phyloP scores from a whole-genome alignment of 2,113 vertebrate genomes.

The Pseudorectes ferrugineus region DNA sequence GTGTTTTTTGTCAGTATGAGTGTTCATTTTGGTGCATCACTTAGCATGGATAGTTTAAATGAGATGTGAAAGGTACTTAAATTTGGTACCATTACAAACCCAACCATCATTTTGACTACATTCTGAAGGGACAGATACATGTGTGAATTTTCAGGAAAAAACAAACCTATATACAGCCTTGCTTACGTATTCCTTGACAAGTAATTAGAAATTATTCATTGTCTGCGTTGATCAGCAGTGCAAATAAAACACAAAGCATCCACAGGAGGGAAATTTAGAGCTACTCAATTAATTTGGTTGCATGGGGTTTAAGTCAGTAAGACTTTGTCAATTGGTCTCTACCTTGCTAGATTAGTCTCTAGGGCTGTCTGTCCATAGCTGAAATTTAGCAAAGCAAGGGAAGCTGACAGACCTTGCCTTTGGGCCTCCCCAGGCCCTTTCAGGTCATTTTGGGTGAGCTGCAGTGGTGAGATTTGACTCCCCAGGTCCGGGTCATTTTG shows the following conservation, averaged over 20 bases:
- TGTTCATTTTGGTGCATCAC: not conserved
- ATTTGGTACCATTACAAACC: not conserved
- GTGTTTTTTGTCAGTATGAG: not conserved
- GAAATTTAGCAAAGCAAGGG: not conserved
- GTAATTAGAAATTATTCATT: conserved; percentile 31
- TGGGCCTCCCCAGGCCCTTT: fast-evolving
- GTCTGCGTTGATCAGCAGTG: conserved; percentile 23
- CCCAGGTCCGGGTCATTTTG: fast-evolving
- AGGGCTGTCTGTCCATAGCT: not conserved
- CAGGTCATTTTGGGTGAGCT: not conserved
- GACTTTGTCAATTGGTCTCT: not conserved
- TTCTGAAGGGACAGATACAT: not conserved
- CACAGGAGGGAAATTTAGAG: conserved; percentile 39
- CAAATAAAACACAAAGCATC: conserved; percentile 32
- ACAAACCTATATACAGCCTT: not conserved
- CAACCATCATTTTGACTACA: not conserved
- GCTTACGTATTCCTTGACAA: not conserved
- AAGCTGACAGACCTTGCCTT: not conserved
- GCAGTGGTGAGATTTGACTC: not conserved
- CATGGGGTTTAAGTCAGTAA: not conserved
- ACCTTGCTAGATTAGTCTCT: not conserved
- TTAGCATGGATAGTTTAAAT: not conserved
- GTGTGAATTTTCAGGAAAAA: not conserved
- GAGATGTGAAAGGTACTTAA: not conserved
- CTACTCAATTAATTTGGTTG: conserved; percentile 37